Evolutionary conservation across 2,113 vertebrate species (phyloP).

Genomic region (Thamnophis sirtalis): DNA sequence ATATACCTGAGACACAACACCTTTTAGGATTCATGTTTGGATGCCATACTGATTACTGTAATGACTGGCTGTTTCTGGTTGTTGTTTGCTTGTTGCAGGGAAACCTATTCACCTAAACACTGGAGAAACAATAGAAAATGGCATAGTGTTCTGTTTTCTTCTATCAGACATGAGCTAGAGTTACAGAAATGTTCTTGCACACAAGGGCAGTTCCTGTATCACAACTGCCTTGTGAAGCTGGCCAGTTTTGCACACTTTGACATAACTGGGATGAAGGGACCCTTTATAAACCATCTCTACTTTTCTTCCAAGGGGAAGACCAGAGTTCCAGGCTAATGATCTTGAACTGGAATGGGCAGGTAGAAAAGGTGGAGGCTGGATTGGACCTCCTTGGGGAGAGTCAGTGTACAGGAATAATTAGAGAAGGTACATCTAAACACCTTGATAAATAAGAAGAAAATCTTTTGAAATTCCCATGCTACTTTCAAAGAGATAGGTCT

Average conservation of each 20-base stretch:
- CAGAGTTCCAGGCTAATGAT: background rate
- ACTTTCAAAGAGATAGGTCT: background rate
- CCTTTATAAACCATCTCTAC: background rate
- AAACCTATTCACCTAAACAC: background rate
- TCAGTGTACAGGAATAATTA: background rate
- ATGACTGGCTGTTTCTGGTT: background rate
- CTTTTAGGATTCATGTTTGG: background rate
- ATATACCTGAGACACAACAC: background rate
- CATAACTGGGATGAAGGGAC: background rate
- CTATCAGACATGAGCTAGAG: background rate
- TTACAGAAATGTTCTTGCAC: background rate
- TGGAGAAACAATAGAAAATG: background rate
- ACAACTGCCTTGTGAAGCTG: background rate
- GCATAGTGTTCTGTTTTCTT: background rate
- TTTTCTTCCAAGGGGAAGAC: background rate
- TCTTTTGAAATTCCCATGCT: background rate
- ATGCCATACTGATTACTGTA: background rate
- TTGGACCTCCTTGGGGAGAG: background rate
- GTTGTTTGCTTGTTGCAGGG: background rate
- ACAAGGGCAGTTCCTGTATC: background rate
- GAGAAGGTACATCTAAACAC: background rate
- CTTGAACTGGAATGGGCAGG: background rate
- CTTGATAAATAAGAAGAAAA: background rate
- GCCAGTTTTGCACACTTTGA: background rate
- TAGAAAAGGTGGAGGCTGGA: background rate